These are phyloP conservation scores for Onychomys torridus DNA, from an alignment of 2,797 vertebrate species.

Conservation along the genomic window DNA sequence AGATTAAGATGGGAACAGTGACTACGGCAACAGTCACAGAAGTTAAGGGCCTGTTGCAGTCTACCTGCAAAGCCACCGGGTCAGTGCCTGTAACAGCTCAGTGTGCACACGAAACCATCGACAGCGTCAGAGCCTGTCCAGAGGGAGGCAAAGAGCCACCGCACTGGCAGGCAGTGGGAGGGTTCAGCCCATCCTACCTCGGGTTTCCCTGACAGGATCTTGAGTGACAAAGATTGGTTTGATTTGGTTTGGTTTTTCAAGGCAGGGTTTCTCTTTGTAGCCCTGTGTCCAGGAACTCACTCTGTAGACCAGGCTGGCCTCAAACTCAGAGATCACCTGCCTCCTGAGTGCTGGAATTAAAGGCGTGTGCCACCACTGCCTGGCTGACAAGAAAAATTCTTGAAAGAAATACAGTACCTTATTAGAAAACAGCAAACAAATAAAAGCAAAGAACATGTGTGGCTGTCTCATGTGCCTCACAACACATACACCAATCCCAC, in stretches of 20 bases:
- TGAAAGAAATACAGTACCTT: slow-evolving; percentile 32
- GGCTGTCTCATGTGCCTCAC: neutral
- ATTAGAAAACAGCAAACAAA: slow-evolving; percentile 38
- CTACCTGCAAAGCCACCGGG: neutral
- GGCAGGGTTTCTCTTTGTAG: neutral
- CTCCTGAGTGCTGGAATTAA: neutral
- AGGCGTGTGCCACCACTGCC: neutral
- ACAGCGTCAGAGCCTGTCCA: slow-evolving; percentile 32
- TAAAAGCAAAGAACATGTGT: neutral
- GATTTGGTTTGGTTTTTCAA: neutral
- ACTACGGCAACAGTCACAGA: neutral
- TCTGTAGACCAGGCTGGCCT: neutral
- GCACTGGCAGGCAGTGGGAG: neutral
- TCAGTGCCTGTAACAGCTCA: slow-evolving; percentile 14
- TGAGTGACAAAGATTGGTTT: slow-evolving; percentile 20
- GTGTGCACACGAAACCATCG: neutral
- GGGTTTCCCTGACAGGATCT: slow-evolving; percentile 70
- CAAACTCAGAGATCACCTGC: neutral
- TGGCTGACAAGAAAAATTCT: neutral
- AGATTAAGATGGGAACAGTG: neutral
- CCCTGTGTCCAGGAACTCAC: neutral
- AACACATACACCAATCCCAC: neutral
- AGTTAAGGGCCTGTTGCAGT: slow-evolving; percentile 32
- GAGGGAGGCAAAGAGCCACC: slow-evolving; percentile 29
- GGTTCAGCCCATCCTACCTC: slow-evolving; percentile 65